Base-by-base conservation (phyloP, 2,888 invertebrate genomes). In the Catonia carolina region DNA sequence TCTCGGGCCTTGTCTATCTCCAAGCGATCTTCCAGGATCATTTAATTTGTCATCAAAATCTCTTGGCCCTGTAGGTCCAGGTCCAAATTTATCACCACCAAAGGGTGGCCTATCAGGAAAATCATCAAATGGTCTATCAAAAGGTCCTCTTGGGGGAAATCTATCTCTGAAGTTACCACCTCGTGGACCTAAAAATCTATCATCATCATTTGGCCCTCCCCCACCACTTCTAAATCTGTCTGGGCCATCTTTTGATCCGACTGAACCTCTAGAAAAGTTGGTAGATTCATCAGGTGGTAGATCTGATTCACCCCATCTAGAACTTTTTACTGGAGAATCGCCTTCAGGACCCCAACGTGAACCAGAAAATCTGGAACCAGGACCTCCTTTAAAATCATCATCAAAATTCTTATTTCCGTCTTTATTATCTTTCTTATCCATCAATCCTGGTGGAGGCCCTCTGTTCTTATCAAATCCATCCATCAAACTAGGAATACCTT, bases 381-480 rank as follows among this genome's bases (percentile, higher is more conserved):
- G 53, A 1, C 49, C 58, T 27, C 33, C 20, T 18, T 27, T 49
- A 37, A 42, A 27, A 2, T 23, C 35, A 36, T 22, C 22, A 10
- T 27, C 45, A 23, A 23, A 22, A 23, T 45, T 45, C 27, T 27
- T 39, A 3, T 55, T 49, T 10, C 17, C 23, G 14, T 48, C 23
- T 36, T 54, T 35, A 45, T 45, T 45, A n/a, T 17, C 20, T 6
- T 33, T 18, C 23, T 54, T 36, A 20, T 36, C 54, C 35, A 17
- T 35, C n/a, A 49, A 49, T 8, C 37, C 39, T 7, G 39, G 27
- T n/a, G 56, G 56, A 8, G 56, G 56, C 7, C 22, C 42, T 31
- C 36, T 39, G 15, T 50, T 22, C 2, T 53, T 53, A 45, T 58
- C 51, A 27, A 58, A 58, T 6, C 58, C 58, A 14, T 58, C 58